Evolutionary conservation across 2,888 invertebrate species (phyloP), one percentile per base, ranked within the genome.

Genomic region (Tridacna gigas): DNA sequence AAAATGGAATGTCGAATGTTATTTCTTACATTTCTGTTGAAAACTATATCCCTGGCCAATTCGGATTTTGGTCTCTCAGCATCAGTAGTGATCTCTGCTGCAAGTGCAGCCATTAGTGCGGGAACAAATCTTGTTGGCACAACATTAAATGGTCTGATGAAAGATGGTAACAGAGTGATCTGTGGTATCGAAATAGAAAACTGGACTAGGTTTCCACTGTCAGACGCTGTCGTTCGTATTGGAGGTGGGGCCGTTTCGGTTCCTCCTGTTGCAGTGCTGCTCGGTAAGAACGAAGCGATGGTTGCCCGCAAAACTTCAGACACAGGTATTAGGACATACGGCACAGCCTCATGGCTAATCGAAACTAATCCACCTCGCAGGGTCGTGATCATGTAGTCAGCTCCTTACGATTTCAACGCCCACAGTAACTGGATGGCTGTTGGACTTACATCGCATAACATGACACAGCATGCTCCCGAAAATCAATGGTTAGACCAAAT

Each of bases 341-440:
- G 84, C 20, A 82, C 84, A 0, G 81, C 71, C n/a, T 85, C 85
- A 13, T 85, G 85, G 85, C 69, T 80, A 2, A 80, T 85, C n/a
- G 67, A 73, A 51, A 66, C 26, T 9, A 37, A 28, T 18, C n/a
- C 60, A 5, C 45, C n/a, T 18, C 80, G 79, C 7, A 61, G 85
- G 13, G 28, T 82, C 22, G 80, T 85, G n/a, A 74, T 86, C 26
- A 86, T 86, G 86, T 86, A 83, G 86, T 75, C 78, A 2, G 83
- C 80, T 7, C 86, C 86, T 0, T 86, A 73, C 65, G 80, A 81
- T 69, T 81, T 80, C 56, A 71, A 80, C 65, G 69, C 74, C 28
- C 63, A 81, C 73, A 80, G 65, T 47, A 83, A 86, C 81, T 78
- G 79, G 78, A 51, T 86, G 26, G 86, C 61, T 45, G 79, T 83